Percentiles rank a stretch among this genome's conserved stretches.
These are phyloP conservation scores for Zoroaster sp. DNA, from an alignment of 53 echinoderm and acorn worm species.

Conservation along the genomic window DNA sequence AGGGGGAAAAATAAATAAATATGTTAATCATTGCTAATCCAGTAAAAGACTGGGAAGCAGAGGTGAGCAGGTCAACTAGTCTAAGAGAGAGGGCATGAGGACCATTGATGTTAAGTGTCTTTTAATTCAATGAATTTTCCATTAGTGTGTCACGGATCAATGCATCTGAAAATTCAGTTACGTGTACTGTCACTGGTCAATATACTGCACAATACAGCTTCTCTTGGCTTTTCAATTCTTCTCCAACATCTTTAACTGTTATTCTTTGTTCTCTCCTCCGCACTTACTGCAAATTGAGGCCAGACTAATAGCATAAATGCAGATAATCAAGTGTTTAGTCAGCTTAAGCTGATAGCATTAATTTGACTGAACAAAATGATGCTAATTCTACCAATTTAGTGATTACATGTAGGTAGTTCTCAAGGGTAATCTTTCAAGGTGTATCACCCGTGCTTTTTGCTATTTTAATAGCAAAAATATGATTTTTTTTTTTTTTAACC, in stretches of 20 bases:
- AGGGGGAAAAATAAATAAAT: too few species aligned
- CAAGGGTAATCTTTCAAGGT: too few species aligned
- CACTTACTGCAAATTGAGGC: too few species aligned
- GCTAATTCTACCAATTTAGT: background rate
- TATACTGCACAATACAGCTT: background rate
- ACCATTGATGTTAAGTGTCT: background rate
- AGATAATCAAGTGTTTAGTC: background rate
- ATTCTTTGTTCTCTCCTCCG: too few species aligned
- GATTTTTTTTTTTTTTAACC: too few species aligned
- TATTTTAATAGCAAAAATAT: too few species aligned
- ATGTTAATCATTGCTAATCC: too few species aligned
- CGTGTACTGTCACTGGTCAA: background rate
- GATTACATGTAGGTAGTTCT: background rate
- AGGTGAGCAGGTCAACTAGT: background rate
- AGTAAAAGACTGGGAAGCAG: background rate
- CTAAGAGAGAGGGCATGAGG: background rate
- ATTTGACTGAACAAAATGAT: background rate
- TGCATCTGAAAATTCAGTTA: background rate
- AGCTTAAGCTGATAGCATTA: background rate
- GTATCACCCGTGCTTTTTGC: too few species aligned
- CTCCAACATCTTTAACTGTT: too few species aligned
- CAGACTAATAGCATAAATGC: background rate
- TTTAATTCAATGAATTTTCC: conserved; percentile 51
- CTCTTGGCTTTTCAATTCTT: too few species aligned
- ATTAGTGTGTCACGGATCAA: conserved; percentile 41